These are phyloP conservation scores for Sebastes nivosus DNA, from an alignment of 2,797 vertebrate genomes.

Conservation along the genomic window DNA sequence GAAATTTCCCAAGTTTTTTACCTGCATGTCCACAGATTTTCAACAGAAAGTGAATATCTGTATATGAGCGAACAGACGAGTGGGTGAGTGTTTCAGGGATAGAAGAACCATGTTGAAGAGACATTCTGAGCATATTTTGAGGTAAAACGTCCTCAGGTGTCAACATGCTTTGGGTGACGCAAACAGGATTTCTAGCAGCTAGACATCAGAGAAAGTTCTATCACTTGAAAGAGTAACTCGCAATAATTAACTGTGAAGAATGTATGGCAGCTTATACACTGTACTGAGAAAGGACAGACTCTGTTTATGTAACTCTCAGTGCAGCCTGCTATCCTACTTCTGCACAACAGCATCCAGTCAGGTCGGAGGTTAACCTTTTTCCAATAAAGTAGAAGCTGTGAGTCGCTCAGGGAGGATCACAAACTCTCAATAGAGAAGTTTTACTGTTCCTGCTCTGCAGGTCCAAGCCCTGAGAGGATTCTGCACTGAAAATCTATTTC, in stretches of 20 bases:
- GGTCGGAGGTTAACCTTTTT: neutral
- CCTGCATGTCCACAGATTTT: too few relatives aligned
- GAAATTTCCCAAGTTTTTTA: too few relatives aligned
- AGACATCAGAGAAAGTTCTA: neutral
- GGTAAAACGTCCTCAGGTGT: neutral
- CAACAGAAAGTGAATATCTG: too few relatives aligned
- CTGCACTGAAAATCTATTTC: neutral
- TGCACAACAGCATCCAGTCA: neutral
- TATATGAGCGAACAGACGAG: too few relatives aligned
- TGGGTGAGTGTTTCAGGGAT: too few relatives aligned
- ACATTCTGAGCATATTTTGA: neutral
- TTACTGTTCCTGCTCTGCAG: neutral
- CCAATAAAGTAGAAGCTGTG: neutral
- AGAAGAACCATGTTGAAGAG: too few relatives aligned
- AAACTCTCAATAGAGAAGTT: neutral
- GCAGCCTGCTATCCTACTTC: neutral
- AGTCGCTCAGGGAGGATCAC: neutral
- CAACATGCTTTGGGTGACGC: neutral
- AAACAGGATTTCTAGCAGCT: neutral
- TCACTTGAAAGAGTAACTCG: neutral
- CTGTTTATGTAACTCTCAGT: neutral
- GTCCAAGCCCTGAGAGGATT: neutral
- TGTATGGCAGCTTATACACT: neutral
- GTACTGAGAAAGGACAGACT: neutral
- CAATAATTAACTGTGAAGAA: neutral